Evolutionary conservation across 2,888 invertebrate species (phyloP).

Genomic region (Euphydryas editha): DNA sequence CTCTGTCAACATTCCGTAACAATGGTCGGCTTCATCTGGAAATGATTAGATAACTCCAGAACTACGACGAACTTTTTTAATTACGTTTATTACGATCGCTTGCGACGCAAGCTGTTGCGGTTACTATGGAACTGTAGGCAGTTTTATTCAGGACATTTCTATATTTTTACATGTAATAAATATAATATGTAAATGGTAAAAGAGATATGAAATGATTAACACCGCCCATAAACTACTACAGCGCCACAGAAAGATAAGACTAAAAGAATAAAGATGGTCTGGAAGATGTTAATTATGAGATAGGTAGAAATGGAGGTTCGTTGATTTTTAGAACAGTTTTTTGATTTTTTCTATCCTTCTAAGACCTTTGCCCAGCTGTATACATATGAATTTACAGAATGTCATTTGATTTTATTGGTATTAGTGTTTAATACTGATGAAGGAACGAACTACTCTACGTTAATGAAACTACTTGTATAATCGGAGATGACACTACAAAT

Average conservation of each 20-base stretch:
- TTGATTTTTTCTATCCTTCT: too few relatives aligned
- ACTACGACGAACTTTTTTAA: conserved; percentile 27
- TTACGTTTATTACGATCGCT: conserved; percentile 25
- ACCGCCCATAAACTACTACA: too few relatives aligned
- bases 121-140: not conserved
- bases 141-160: not conserved
- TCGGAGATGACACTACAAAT: not conserved
- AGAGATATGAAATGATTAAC: too few relatives aligned
- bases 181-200: too few relatives aligned
- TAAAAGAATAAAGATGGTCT: too few relatives aligned
- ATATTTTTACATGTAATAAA: not conserved
- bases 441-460: too few relatives aligned
- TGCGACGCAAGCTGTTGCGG: conserved; percentile 17
- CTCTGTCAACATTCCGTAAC: conserved; percentile 31
- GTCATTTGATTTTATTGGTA: not conserved
- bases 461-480: not conserved
- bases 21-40: conserved; percentile 15
- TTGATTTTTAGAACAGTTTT: too few relatives aligned
- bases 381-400: not conserved
- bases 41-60: conserved; percentile 28
- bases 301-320: too few relatives aligned
- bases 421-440: not conserved
- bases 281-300: too few relatives aligned
- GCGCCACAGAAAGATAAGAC: too few relatives aligned
- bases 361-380: too few relatives aligned